Evolutionary conservation across 1,140 invertebrate genomes (phyloP).

Genomic region (Tetramorium simillimum): DNA sequence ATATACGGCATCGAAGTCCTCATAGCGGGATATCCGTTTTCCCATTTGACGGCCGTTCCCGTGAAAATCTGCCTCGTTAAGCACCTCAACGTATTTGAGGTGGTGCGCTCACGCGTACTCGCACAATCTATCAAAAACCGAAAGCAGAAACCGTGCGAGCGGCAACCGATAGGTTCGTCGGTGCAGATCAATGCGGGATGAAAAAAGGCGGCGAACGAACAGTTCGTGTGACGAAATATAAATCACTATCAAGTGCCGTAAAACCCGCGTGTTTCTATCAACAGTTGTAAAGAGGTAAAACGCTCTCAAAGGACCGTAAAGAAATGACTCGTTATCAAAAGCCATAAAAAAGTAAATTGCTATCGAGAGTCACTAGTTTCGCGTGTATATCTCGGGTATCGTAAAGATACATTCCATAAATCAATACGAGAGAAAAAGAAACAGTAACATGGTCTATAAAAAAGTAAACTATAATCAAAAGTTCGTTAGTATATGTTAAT

Average conservation of each 20-base stretch:
- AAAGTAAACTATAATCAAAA: background rate
- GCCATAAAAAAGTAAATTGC: conserved; percentile 25
- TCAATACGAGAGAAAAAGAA: background rate
- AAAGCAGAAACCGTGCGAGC: background rate
- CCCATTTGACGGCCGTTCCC: conserved; percentile 62
- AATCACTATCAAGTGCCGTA: conserved; percentile 33
- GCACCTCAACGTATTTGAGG: conserved; percentile 66
- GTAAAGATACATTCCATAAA: background rate
- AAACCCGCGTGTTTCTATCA: conserved; percentile 28
- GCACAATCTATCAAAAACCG: conserved; percentile 57
- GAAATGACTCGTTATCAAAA: conserved; percentile 12
- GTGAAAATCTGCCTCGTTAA: conserved; percentile 77
- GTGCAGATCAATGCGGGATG: conserved; percentile 44
- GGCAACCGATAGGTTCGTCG: background rate
- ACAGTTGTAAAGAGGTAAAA: conserved; percentile 31
- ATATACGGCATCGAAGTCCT: conserved; percentile 32
- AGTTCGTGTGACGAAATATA: conserved; percentile 19
- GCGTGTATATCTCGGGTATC: background rate
- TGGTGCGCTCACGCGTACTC: conserved; percentile 47
- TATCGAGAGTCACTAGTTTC: background rate
- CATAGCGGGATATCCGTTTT: conserved; percentile 50
- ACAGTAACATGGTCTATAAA: background rate
- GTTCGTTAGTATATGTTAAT: background rate
- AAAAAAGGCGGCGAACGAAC: conserved; percentile 11
- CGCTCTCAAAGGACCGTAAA: conserved; percentile 8